Conservation (phyloP, 1,140 invertebrate genomes). For the Leucophenga varia region DNA sequence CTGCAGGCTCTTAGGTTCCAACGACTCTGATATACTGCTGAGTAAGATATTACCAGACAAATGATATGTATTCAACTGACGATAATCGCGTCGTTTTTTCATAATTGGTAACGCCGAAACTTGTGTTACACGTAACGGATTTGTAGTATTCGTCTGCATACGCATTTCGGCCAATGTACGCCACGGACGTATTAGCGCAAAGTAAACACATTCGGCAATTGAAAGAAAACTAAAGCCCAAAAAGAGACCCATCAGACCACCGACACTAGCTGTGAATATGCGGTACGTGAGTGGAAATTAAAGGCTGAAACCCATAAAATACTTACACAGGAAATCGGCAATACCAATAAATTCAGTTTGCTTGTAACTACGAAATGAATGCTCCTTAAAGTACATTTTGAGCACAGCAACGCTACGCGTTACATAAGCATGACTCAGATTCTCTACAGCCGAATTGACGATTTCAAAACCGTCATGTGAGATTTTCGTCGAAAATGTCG, state of each 20-base stretch:
- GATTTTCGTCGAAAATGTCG: conserved; percentile 59
- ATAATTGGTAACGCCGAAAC: too few relatives aligned
- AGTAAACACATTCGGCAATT: conserved; percentile 72
- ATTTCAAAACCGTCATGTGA: conserved; percentile 30
- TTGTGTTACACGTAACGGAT: too few relatives aligned
- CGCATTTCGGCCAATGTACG: conserved; percentile 44
- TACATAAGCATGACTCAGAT: conserved; percentile 68
- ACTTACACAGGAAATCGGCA: conserved; percentile 75
- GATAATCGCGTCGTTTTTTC: too few relatives aligned
- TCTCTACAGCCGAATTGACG: conserved; percentile 39
- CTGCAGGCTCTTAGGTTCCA: too few relatives aligned
- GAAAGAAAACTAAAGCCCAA: conserved; percentile 80
- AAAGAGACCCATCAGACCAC: conserved; percentile 76
- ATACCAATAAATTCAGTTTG: conserved; percentile 75
- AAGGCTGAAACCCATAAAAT: neutral
- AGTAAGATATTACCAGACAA: too few relatives aligned
- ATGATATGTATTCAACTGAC: too few relatives aligned
- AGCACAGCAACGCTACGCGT: conserved; percentile 72
- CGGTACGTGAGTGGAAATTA: neutral
- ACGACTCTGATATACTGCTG: too few relatives aligned
- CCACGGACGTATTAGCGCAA: conserved; percentile 63
- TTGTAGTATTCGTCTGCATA: too few relatives aligned
- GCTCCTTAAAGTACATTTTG: conserved; percentile 71
- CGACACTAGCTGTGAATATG: conserved; percentile 67
- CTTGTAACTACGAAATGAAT: conserved; percentile 67